phyloP scores from a whole-genome alignment of 2,888 invertebrate species.

The Polia nebulosa region DNA sequence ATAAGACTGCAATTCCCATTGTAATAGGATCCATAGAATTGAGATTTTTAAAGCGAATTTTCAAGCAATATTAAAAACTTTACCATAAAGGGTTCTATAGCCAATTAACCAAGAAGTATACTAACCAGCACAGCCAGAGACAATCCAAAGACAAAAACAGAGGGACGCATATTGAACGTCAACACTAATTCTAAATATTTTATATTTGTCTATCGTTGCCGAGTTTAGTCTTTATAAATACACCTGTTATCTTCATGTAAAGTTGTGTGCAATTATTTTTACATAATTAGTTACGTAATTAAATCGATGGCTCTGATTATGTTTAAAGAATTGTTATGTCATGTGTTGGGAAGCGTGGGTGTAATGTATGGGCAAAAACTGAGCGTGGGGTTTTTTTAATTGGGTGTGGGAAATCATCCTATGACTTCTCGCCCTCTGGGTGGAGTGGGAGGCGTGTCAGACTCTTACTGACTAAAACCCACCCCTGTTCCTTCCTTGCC shows the following conservation, averaged over 20 bases:
- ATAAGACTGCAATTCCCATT: no score
- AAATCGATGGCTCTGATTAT: slow-evolving; percentile 18
- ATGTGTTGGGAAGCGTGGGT: not conserved
- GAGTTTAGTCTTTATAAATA: slow-evolving; percentile 52
- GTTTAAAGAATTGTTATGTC: slow-evolving; percentile 24
- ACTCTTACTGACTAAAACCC: no score
- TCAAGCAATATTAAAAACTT: no score
- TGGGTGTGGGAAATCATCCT: no score
- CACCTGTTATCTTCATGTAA: slow-evolving; percentile 48
- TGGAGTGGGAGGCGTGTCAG: no score
- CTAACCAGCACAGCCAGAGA: slow-evolving; percentile 58
- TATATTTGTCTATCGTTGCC: slow-evolving; percentile 36
- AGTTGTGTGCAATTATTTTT: slow-evolving; percentile 60
- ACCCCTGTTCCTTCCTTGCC: no score
- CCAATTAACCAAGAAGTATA: slow-evolving; percentile 23
- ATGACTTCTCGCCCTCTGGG: no score
- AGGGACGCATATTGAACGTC: slow-evolving; percentile 51
- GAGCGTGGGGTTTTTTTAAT: not conserved
- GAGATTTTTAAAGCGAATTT: not conserved
- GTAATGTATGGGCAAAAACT: rapidly evolving
- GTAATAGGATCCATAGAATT: no score
- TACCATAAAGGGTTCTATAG: not conserved
- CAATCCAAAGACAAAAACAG: slow-evolving; percentile 40
- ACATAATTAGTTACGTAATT: slow-evolving; percentile 42
- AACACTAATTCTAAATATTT: slow-evolving; percentile 49